These are phyloP conservation scores for Motacilla alba DNA, from an alignment of 2,113 vertebrate species.

Conservation along the genomic window DNA sequence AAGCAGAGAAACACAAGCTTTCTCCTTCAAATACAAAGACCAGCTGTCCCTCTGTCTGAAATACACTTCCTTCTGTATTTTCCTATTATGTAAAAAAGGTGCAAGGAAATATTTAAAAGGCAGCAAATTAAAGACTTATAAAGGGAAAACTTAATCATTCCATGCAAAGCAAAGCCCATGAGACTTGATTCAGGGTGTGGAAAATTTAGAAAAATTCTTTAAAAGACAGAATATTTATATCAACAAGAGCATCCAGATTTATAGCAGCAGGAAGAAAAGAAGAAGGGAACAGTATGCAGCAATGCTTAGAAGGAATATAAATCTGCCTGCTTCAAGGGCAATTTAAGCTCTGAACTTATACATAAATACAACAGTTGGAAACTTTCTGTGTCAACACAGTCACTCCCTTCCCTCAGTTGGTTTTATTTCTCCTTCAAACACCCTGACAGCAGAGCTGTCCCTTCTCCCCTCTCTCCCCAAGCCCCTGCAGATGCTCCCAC, in stretches of 20 bases:
- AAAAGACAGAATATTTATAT: neutral
- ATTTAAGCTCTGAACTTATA: slow-evolving; percentile 15
- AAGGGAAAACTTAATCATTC: neutral
- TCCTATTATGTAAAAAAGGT: neutral
- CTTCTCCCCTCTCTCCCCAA: neutral
- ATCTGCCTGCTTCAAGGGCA: slow-evolving; percentile 32
- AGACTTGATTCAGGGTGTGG: neutral
- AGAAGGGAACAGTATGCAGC: slow-evolving; percentile 6
- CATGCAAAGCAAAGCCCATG: neutral
- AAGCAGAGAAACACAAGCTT: neutral
- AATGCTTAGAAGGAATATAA: slow-evolving; percentile 28
- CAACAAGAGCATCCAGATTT: slow-evolving; percentile 37
- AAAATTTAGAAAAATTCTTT: slow-evolving; percentile 7
- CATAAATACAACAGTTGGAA: slow-evolving; percentile 36
- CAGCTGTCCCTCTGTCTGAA: neutral
- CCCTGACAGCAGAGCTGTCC: neutral
- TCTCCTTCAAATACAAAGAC: neutral
- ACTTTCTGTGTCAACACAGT: slow-evolving; percentile 24
- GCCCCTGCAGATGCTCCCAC: neutral
- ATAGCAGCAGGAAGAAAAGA: neutral
- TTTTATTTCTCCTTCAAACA: neutral
- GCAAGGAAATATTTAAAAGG: neutral
- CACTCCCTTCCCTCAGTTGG: neutral
- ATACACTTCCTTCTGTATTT: neutral
- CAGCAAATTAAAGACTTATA: neutral